Evolutionary conservation across 1,140 invertebrate genomes (phyloP).

Genomic region (Conus ventricosus): DNA sequence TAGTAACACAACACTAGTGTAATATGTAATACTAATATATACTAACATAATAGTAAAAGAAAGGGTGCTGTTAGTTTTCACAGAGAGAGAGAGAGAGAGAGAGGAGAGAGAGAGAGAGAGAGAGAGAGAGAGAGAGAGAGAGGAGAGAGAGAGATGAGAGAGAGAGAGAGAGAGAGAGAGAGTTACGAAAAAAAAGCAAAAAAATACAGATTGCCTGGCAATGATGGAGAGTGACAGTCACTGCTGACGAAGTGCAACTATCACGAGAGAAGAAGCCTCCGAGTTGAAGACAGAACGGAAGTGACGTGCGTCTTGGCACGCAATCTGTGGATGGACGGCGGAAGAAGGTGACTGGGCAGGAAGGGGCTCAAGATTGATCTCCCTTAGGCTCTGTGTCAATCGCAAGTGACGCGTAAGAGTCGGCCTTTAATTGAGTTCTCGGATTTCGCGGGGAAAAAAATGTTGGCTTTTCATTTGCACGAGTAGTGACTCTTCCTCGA

Average conservation of each 20-base stretch:
- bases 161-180: no score
- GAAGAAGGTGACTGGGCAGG: not conserved
- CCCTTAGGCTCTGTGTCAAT: not conserved
- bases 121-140: no score
- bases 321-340: not conserved
- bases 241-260: not conserved
- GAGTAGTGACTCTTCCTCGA: not conserved
- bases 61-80: no score
- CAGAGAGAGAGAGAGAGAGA: no score
- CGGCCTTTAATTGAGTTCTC: not conserved
- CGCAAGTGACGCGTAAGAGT: not conserved
- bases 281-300: not conserved
- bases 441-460: not conserved
- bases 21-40: no score
- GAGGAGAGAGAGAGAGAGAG: no score
- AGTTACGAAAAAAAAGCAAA: no score
- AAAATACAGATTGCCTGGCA: not conserved
- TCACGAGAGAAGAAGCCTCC: not conserved
- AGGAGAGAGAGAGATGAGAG: no score
- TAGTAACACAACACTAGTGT: no score
- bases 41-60: no score
- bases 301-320: conserved; percentile 1
- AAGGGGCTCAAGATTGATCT: not conserved
- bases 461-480: not conserved
- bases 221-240: not conserved